A percentile compares a stretch with the other conserved stretches of the same genome.
Evolutionary conservation across 2,888 invertebrate species (phyloP).

Genomic region (Eugnorisma glareosa): DNA sequence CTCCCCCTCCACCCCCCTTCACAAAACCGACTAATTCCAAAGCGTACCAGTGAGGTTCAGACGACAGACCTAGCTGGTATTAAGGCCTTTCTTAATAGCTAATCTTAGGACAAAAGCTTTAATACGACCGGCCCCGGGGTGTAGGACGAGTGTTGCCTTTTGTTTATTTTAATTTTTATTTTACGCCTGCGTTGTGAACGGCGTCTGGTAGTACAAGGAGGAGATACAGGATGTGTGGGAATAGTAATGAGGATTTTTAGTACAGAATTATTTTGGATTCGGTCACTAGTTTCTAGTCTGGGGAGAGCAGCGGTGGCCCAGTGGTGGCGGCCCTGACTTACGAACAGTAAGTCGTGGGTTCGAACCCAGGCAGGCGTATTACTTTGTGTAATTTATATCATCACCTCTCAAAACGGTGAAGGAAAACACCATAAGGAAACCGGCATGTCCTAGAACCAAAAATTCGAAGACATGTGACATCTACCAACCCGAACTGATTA

Average conservation of each 20-base stretch:
- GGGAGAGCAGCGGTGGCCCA: too few species aligned
- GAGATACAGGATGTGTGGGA: conserved; percentile 73
- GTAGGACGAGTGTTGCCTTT: conserved; percentile 85
- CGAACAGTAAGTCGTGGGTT: too few species aligned
- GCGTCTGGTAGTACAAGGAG: conserved; percentile 77
- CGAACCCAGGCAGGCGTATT: too few species aligned
- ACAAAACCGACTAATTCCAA: conserved; percentile 68
- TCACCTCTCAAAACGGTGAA: too few species aligned
- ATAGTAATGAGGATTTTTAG: neutral
- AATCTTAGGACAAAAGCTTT: conserved; percentile 90
- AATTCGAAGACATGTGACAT: too few species aligned
- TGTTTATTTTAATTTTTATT: conserved; percentile 90
- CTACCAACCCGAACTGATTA: too few species aligned
- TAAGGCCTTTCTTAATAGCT: conserved; percentile 86
- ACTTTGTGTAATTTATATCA: too few species aligned
- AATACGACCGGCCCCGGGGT: conserved; percentile 85
- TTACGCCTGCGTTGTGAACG: conserved; percentile 82
- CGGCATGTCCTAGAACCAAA: too few species aligned
- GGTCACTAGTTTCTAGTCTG: too few species aligned
- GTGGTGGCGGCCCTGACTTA: too few species aligned
- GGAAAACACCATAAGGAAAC: too few species aligned
- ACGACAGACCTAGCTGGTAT: conserved; percentile 72
- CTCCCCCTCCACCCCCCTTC: conserved; percentile 8
- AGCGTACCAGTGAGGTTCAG: conserved; percentile 67
- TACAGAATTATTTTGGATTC: neutral